Conservation (phyloP, 1,140 invertebrate species). For the Pissodes strobi region DNA sequence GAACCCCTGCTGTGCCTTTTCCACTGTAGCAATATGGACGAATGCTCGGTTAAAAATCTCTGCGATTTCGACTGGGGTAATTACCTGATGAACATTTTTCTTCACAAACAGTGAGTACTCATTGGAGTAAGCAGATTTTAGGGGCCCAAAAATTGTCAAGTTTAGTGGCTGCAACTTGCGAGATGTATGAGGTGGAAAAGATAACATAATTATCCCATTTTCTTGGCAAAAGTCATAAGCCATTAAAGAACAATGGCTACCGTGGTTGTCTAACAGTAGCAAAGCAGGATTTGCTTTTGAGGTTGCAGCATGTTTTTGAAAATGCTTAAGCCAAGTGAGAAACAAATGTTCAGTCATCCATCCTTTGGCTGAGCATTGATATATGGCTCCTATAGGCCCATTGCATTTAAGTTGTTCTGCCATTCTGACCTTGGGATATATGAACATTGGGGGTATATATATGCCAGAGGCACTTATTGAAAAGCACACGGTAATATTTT, state of each 20-base stretch:
- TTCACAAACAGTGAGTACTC: slow-evolving; percentile 26
- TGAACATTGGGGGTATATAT: too few relatives aligned
- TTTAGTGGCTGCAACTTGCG: slow-evolving; percentile 45
- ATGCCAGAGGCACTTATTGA: slow-evolving; percentile 44
- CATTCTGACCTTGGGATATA: too few relatives aligned
- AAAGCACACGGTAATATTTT: too few relatives aligned
- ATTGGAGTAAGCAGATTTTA: slow-evolving; percentile 42
- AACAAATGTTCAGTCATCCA: slow-evolving; percentile 51
- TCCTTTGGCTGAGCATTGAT: slow-evolving; percentile 40
- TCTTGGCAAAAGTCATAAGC: too few relatives aligned
- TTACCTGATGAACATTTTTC: slow-evolving; percentile 5
- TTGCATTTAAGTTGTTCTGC: slow-evolving; percentile 31
- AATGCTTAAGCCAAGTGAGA: slow-evolving; percentile 49
- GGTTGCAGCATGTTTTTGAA: slow-evolving; percentile 40
- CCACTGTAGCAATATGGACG: not conserved
- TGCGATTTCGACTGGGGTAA: not conserved
- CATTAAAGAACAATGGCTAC: slow-evolving; percentile 48
- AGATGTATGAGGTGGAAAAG: slow-evolving; percentile 52
- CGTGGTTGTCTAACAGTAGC: slow-evolving; percentile 49
- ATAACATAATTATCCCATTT: slow-evolving; percentile 48
- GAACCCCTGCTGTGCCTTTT: too few relatives aligned
- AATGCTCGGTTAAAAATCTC: too few relatives aligned
- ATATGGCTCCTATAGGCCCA: slow-evolving; percentile 38
- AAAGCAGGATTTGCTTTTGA: too few relatives aligned
- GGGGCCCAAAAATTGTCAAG: slow-evolving; percentile 42